A percentile compares a stretch with the other conserved stretches of the same genome.
phyloP scores from a whole-genome alignment of 2,797 vertebrate genomes.

The Rhabdophis nuchalis region DNA sequence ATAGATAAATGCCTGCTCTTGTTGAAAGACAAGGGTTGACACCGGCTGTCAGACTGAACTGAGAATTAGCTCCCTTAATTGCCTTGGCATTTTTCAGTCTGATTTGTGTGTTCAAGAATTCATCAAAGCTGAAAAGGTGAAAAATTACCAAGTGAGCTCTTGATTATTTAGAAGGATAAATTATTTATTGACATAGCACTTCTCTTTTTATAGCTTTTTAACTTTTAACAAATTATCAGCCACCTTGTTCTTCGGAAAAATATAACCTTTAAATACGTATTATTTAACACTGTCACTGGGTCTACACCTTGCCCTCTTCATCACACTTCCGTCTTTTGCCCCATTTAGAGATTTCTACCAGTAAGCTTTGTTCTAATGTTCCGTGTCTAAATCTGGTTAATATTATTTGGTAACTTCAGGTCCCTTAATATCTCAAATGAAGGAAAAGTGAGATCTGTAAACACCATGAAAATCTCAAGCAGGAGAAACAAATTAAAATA shows the following conservation, averaged over 20 bases:
- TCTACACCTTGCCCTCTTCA: not conserved
- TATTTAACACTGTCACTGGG: not conserved
- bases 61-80: not conserved
- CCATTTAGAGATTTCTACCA: not conserved
- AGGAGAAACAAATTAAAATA: not conserved
- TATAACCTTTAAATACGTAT: not conserved
- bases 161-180: not conserved
- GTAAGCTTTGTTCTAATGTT: not conserved
- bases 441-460: not conserved
- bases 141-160: not conserved
- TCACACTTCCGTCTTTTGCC: not conserved
- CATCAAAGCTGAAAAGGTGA: not conserved
- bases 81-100: not conserved
- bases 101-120: not conserved
- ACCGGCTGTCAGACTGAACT: not conserved
- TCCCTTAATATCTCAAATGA: not conserved
- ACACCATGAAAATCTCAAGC: not conserved
- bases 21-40: not conserved
- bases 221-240: not conserved
- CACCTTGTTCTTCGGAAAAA: not conserved
- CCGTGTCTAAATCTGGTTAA: not conserved
- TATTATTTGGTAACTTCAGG: not conserved
- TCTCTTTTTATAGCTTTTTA: not conserved
- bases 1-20: not conserved
- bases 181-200: conserved; percentile 4